Evolutionary conservation across 2,888 invertebrate species (phyloP), one percentile per base, ranked within the genome.

Genomic region (Acleris sparsana): DNA sequence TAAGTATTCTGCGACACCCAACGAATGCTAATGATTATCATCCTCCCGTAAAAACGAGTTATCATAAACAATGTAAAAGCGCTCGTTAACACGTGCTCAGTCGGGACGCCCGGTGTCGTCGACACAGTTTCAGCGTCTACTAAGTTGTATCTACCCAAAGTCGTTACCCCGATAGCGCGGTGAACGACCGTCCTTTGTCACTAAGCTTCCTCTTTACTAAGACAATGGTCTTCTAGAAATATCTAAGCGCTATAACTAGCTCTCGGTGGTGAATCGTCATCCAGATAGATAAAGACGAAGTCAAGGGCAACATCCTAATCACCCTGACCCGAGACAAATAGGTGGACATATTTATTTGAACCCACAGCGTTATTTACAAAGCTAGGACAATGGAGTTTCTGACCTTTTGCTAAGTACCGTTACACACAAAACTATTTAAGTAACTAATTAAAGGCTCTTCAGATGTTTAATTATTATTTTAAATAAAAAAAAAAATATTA

Each of bases 231-330:
- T 39, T 39, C 39, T 39, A 39, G 39, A 33, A 33, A 13, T 39
- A 39, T 39, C 4, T 13, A 39, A 39, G 39, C 4, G 13, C 39
- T 39, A 39, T 39, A 39, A 39, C 39, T 39, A 39, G 39, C 39
- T 39, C 39, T 39, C 13, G 13, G 39, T 39, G 13, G 13, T 3
- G 11, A 39, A 39, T 39, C 39, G 43, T 48, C 46, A 58, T 39
- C 29, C 17, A 53, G 22, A 53, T 48, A 46, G 63, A 58, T 59
- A 33, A 17, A 22, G 53, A 49, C 39, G 29, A 39, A 60, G 55
- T 49, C 59, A 64, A 64, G 59, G 60, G 49, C 59, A 60, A 49
- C 64, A 60, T 16, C 53, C 64, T 43, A 64, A 29, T 64, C 53
- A 60, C 59, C 53, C 53, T 29, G 18, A 20, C 49, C 29, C 17